Base-by-base conservation (phyloP, 1,140 invertebrate genomes). In the Portunus trituberculatus region DNA sequence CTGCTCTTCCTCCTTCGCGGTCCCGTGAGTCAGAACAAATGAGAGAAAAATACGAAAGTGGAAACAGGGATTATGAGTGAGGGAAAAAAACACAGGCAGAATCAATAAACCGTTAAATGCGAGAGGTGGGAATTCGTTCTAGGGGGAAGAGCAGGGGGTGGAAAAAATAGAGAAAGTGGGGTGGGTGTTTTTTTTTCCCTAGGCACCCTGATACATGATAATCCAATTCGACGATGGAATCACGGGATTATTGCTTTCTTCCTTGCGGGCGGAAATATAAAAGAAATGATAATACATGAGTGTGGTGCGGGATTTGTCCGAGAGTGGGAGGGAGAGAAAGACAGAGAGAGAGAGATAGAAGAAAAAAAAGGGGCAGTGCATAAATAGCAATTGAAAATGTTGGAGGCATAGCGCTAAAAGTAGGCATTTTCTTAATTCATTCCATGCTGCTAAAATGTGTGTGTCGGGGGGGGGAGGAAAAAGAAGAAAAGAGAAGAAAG, bases 271-370 rank as follows among this genome's bases (percentile, higher is more conserved):
- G 20, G 20, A n/a, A n/a, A 8, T 2, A 20, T 20, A 76, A 76
- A 59, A 20, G 52, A 59, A 59, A 59, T 59, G 52, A 59, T 59
- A 59, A 59, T 59, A 59, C 52, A 59, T 59, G 52, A 59, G 52
- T 20, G 52, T 59, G 52, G 52, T 59, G 52, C 52, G 16, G 8
- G 10, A 4, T 59, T 59, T 59, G 52, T 59, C 52, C 52, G 46
- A 76, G 90, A 91, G 89, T 48, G 45, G 48, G 89, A 29, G 46
- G 59, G 48, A 91, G 89, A 91, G 87, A 89, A 32, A 89, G 87
- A 46, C 32, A 89, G 39, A 46, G 87, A 89, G 87, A 89, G 87
- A 46, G 87, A 89, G 39, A 46, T 7, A 52, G 89, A 89, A 39
- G 28, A 48, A n/a, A 7, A 0, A 10, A 20, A 59, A 59, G 14